These are phyloP conservation scores for Drosophila anceps DNA, from an alignment of 2,888 invertebrate genomes.

Conservation along the genomic window DNA sequence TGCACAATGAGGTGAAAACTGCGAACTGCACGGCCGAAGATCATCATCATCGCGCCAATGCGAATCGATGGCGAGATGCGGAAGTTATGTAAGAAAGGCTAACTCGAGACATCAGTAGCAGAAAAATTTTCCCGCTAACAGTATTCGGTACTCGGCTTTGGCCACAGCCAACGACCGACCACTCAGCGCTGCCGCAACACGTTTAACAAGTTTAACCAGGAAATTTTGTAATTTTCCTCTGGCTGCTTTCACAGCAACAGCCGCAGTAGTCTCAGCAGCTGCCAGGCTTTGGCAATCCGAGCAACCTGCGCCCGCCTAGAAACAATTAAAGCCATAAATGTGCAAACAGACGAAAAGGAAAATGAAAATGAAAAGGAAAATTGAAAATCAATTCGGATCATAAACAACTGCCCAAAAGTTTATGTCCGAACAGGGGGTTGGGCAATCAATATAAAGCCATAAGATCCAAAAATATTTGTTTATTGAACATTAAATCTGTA, in stretches of 20 bases:
- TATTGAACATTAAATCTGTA: background rate
- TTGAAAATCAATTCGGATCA: constrained; percentile 47
- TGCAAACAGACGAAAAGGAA: background rate
- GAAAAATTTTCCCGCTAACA: constrained; percentile 31
- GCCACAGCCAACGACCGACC: constrained; percentile 35
- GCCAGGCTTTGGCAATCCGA: constrained; percentile 34
- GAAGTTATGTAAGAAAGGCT: constrained; percentile 72
- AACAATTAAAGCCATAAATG: constrained; percentile 65
- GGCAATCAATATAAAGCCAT: background rate
- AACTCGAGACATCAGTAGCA: constrained; percentile 29
- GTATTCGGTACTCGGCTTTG: constrained; percentile 30
- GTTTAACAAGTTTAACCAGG: constrained; percentile 79
- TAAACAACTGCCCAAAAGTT: constrained; percentile 52
- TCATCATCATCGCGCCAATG: constrained; percentile 53
- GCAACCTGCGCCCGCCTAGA: constrained; percentile 48
- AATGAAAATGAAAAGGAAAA: background rate
- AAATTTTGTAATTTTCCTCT: constrained; percentile 77
- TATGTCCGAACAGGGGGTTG: background rate
- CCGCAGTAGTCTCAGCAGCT: constrained; percentile 24
- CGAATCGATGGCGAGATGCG: constrained; percentile 71
- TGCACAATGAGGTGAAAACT: constrained; percentile 65
- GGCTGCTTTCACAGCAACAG: constrained; percentile 59
- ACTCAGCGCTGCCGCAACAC: constrained; percentile 60
- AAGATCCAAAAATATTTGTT: background rate
- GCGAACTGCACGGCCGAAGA: constrained; percentile 47